Conservation (phyloP, 2,113 vertebrate species). For the cattle (Bos taurus) region DNA sequence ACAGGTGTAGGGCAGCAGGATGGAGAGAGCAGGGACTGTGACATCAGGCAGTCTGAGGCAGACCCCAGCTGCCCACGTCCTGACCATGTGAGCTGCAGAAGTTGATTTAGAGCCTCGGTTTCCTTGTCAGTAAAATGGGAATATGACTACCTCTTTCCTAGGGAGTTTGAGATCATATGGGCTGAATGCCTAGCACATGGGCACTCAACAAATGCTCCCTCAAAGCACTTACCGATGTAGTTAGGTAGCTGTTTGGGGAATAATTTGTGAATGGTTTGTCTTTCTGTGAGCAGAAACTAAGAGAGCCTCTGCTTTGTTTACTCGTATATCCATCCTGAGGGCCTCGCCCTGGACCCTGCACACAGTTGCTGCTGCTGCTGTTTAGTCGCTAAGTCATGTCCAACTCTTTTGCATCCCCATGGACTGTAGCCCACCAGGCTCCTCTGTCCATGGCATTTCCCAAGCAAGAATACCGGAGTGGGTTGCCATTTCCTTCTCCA, state of each 20-base stretch:
- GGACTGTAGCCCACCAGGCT: neutral
- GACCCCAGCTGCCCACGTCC: neutral
- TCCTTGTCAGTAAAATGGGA: conserved; percentile 19
- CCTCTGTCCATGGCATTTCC: neutral
- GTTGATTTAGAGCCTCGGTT: neutral
- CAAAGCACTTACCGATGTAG: neutral
- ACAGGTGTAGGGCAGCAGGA: neutral
- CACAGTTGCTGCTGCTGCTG: neutral
- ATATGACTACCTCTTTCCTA: neutral
- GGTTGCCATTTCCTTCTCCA: neutral
- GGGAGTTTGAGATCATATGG: neutral
- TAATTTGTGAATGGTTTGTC: neutral
- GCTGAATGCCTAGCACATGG: neutral
- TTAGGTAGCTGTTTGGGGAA: neutral
- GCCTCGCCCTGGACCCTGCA: neutral
- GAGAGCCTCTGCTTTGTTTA: neutral
- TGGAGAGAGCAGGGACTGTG: neutral
- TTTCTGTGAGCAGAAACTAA: neutral
- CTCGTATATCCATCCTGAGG: neutral
- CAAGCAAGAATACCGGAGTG: neutral
- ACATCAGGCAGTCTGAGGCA: neutral
- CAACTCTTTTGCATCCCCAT: neutral
- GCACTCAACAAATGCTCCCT: neutral
- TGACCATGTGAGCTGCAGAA: neutral
- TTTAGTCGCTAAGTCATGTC: neutral